Base-by-base conservation (phyloP, 1,140 invertebrate genomes). In the Lepidotrigona ventralis region DNA sequence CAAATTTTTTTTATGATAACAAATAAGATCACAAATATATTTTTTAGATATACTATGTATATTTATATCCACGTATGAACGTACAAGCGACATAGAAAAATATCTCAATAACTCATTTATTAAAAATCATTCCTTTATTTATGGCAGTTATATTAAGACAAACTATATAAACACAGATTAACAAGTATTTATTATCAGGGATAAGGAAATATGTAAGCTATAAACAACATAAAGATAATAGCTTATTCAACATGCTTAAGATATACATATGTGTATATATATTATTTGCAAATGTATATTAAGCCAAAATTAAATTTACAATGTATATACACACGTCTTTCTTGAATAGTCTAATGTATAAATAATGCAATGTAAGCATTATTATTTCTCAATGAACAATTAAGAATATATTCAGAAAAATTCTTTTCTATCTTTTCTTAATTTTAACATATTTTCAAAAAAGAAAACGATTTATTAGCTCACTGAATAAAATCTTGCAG, bases 261-360 rank as follows among this genome's bases (percentile, higher is more conserved):
- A 78, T 60, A 8, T 71, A 70, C 66, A 54, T 71, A 78, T 77
- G 26, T 70, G 14, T 60, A n/a, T 69, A 79, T 83, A 29, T 33
- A n/a, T n/a, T 75, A 23, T 51, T 54, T 46, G 15, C 39, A 56
- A 82, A 9, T 79, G 58, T 73, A 85, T 77, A 78, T 78, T 63
- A 83, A 83, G 81, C 81, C 75, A 83, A 83, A 83, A 84, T 84
- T 84, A 79, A 84, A 84, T 84, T 84, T 84, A 79, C 33, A 70
- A 79, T 51, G 64, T 79, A 83, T 53, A 66, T 78, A 73, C 58
- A 26, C 58, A 72, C 51, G 58, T 73, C 33, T 79, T 78, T 78
- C 46, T 78, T 60, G 64, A 58, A 78, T 46, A 15, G 46, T 58
- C 66, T 83, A 76, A 51, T 29, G 29, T 78, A 83, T 58, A 83